These are phyloP conservation scores for Lophotis ruficrista DNA, from an alignment of 2,113 vertebrate species.

Conservation along the genomic window DNA sequence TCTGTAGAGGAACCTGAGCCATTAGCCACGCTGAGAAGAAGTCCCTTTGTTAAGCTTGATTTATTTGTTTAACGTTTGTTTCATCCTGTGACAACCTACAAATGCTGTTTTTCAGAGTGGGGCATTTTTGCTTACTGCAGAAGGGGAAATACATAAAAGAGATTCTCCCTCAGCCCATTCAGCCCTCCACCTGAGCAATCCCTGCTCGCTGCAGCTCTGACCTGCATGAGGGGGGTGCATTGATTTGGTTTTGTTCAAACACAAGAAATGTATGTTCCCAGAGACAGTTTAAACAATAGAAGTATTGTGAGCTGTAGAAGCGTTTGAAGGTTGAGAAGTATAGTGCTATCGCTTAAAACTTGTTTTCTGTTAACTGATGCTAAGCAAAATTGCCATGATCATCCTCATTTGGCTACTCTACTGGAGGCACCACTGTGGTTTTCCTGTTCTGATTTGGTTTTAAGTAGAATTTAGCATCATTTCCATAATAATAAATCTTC, in stretches of 20 bases:
- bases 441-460: not conserved
- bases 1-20: conserved; percentile 23
- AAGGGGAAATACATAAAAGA: not conserved
- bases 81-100: not conserved
- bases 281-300: not conserved
- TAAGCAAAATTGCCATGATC: not conserved
- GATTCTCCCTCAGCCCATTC: not conserved
- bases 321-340: not conserved
- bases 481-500: not conserved
- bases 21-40: conserved; percentile 19
- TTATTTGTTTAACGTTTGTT: conserved; percentile 2
- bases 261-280: not conserved
- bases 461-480: not conserved
- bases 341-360: not conserved
- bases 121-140: not conserved
- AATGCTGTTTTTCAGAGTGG: not conserved
- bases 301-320: not conserved
- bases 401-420: not conserved
- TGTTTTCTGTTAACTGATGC: not conserved
- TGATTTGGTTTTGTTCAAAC: not conserved
- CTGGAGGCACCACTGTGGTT: not conserved
- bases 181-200: not conserved
- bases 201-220: not conserved
- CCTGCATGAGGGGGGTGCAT: not conserved
- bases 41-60: conserved; percentile 26